Conservation (phyloP, 2,888 invertebrate species). For the Andrena camellia region DNA sequence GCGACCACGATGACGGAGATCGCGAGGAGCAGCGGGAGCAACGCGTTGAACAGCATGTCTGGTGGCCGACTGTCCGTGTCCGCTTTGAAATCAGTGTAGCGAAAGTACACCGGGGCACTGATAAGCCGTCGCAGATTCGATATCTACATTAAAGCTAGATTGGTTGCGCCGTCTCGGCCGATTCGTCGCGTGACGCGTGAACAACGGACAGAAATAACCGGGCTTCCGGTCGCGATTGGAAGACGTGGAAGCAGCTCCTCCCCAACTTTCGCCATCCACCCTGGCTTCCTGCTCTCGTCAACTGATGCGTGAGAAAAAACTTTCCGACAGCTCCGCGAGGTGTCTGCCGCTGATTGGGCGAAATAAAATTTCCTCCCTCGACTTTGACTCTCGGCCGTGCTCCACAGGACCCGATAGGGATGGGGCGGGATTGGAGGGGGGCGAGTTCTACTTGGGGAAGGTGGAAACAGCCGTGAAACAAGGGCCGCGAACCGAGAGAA, state of each 20-base stretch:
- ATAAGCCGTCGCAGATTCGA: conserved; percentile 49
- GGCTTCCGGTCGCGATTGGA: neutral
- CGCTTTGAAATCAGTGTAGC: conserved; percentile 31
- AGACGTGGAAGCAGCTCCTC: too few relatives aligned
- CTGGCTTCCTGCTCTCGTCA: neutral
- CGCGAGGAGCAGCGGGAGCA: conserved; percentile 39
- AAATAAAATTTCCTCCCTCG: neutral
- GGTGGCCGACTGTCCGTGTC: conserved; percentile 40
- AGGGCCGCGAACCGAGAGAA: neutral
- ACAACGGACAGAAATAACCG: neutral
- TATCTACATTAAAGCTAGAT: conserved; percentile 12
- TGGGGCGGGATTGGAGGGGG: neutral
- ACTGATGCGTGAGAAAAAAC: conserved; percentile 3
- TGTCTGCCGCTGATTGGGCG: conserved; percentile 9
- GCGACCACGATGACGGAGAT: neutral
- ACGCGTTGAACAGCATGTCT: neutral
- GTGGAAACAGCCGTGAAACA: neutral
- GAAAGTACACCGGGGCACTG: conserved; percentile 12
- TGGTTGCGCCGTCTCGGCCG: neutral
- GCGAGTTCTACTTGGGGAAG: neutral
- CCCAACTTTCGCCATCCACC: neutral
- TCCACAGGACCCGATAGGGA: neutral
- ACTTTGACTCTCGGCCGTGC: neutral
- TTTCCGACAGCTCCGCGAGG: neutral
- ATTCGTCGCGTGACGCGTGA: neutral